Evolutionary conservation across 2,888 invertebrate species (phyloP).

Genomic region (Diarsia brunnea): DNA sequence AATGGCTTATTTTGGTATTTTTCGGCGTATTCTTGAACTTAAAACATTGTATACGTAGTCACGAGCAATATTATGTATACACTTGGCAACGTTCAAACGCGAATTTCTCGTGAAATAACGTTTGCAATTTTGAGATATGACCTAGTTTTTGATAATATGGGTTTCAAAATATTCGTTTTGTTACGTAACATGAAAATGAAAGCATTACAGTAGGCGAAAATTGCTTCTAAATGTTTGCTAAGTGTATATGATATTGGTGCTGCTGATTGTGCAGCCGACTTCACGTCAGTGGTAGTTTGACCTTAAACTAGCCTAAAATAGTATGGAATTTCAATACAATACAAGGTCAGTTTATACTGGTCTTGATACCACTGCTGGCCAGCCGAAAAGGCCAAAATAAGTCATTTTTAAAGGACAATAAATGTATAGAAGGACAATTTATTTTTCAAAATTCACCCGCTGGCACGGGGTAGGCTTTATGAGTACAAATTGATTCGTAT

Average conservation of each 20-base stretch:
- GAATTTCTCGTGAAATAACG: no score
- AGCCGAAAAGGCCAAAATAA: background rate
- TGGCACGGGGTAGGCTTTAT: conserved; percentile 50
- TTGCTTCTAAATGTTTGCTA: no score
- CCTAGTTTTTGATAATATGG: no score
- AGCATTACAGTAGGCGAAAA: no score
- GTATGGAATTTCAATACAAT: background rate
- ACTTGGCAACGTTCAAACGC: no score
- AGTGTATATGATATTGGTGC: no score
- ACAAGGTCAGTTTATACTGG: background rate
- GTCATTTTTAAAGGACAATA: conserved; percentile 19
- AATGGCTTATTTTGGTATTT: conserved; percentile 32
- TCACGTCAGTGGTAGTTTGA: background rate
- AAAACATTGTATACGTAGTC: background rate
- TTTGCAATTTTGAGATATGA: no score
- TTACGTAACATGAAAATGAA: no score
- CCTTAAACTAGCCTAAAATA: background rate
- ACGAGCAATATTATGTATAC: no score
- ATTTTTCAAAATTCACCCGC: conserved; percentile 58
- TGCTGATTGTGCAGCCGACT: no score
- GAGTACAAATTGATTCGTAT: conserved; percentile 43
- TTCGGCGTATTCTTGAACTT: background rate
- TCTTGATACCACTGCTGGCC: background rate
- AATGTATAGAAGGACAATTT: conserved; percentile 9
- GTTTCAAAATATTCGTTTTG: no score